Conservation (phyloP, 2,888 invertebrate genomes). For the Mythimna lalbum region DNA sequence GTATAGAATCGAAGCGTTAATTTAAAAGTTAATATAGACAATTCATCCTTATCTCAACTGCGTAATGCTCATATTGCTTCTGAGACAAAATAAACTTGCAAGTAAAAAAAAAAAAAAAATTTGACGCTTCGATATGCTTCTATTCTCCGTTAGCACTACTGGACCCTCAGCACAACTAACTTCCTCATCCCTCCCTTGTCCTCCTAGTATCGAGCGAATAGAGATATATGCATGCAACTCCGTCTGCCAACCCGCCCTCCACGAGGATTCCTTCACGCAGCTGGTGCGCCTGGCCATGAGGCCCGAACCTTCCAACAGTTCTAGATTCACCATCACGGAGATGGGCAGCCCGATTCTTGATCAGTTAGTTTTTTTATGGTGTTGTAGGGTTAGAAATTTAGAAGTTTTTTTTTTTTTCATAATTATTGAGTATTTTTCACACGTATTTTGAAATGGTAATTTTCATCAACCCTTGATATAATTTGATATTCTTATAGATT, state of each 20-base stretch:
- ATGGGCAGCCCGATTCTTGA: conserved; percentile 65
- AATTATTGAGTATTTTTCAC: too few species aligned
- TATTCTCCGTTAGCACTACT: too few species aligned
- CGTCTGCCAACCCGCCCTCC: conserved; percentile 44
- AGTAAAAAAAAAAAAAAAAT: too few species aligned
- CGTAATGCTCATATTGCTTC: too few species aligned
- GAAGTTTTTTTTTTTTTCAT: neutral
- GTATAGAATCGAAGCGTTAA: too few species aligned
- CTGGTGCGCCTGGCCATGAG: conserved; percentile 71
- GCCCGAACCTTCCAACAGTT: conserved; percentile 60
- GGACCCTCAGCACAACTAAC: neutral
- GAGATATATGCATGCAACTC: conserved; percentile 80
- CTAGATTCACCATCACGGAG: conserved; percentile 73
- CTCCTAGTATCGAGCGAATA: conserved; percentile 78
- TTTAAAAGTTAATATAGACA: too few species aligned
- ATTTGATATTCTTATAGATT: too few species aligned
- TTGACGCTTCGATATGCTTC: too few species aligned
- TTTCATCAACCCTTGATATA: too few species aligned
- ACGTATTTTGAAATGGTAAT: too few species aligned
- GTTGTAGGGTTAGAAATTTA: neutral
- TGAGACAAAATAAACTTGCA: too few species aligned
- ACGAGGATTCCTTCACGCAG: conserved; percentile 55
- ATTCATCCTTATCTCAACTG: too few species aligned
- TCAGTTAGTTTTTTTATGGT: conserved; percentile 70
- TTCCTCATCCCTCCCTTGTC: neutral